Conservation (phyloP, 2,113 vertebrate species). For the Mesembrinibis cayennensis region DNA sequence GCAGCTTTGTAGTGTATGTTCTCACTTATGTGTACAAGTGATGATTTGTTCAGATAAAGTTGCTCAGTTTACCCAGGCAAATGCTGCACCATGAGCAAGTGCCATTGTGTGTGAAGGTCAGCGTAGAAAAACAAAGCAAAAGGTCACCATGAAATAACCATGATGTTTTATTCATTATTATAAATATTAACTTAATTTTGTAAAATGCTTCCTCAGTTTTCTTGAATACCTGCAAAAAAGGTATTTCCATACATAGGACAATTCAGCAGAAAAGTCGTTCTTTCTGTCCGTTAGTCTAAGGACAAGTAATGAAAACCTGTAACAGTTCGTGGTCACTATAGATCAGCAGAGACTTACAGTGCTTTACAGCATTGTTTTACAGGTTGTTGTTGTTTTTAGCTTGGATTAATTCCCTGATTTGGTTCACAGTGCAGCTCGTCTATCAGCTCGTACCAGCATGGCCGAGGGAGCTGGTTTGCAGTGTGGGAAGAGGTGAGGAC, state of each 20-base stretch:
- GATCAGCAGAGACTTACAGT: not conserved
- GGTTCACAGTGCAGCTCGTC: not conserved
- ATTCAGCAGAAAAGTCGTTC: not conserved
- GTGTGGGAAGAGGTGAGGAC: not conserved
- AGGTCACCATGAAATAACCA: not conserved
- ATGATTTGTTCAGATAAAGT: not conserved
- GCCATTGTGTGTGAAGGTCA: not conserved
- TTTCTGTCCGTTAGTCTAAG: not conserved
- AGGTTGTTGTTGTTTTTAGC: not conserved
- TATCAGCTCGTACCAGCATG: not conserved
- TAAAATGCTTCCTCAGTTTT: slow-evolving; percentile 1
- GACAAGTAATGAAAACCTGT: not conserved
- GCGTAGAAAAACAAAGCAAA: not conserved
- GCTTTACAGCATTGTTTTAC: not conserved
- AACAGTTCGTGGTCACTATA: not conserved
- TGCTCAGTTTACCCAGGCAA: not conserved
- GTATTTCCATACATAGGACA: not conserved
- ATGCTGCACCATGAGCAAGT: not conserved
- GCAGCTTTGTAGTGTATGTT: not conserved
- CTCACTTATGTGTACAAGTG: not conserved
- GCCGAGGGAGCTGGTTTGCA: accelerated
- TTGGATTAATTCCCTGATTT: not conserved
- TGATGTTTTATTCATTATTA: not conserved
- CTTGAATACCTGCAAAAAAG: not conserved
- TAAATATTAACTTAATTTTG: not conserved